Conservation (phyloP, 1,140 invertebrate species). For the Pogonus chalceus region DNA sequence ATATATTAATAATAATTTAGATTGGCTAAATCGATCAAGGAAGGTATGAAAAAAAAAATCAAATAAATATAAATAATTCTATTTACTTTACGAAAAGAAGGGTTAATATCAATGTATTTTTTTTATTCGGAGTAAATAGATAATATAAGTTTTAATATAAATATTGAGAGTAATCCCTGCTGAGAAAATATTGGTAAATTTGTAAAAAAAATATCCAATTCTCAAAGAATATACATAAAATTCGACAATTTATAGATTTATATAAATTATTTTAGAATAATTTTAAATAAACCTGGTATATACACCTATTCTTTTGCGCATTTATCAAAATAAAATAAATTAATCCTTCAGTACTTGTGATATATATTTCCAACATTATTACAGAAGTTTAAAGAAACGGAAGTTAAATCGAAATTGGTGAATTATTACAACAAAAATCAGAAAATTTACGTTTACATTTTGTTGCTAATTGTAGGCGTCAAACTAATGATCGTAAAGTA, state of each 20-base stretch:
- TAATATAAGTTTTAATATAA: constrained; percentile 18
- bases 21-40: constrained; percentile 14
- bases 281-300: constrained; percentile 25
- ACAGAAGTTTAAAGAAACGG: constrained; percentile 9
- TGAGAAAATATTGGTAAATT: constrained; percentile 20
- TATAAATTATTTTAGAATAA: constrained; percentile 31
- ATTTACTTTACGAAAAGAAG: constrained; percentile 13
- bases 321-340: constrained; percentile 19
- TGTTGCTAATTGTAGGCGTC: constrained; percentile 17
- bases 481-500: constrained; percentile 29
- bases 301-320: constrained; percentile 22
- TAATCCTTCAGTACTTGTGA: too few relatives aligned
- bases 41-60: constrained; percentile 15
- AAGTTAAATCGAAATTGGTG: constrained; percentile 14
- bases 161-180: constrained; percentile 14
- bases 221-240: too few relatives aligned
- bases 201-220: constrained; percentile 19
- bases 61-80: constrained; percentile 20
- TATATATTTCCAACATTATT: too few relatives aligned
- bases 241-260: constrained; percentile 20
- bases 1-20: constrained; percentile 18
- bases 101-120: constrained; percentile 22
- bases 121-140: constrained; percentile 19
- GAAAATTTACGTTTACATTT: constrained; percentile 8
- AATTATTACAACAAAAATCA: constrained; percentile 17